phyloP scores from a whole-genome alignment of 2,797 vertebrate genomes.

The Mastacembelus armatus region DNA sequence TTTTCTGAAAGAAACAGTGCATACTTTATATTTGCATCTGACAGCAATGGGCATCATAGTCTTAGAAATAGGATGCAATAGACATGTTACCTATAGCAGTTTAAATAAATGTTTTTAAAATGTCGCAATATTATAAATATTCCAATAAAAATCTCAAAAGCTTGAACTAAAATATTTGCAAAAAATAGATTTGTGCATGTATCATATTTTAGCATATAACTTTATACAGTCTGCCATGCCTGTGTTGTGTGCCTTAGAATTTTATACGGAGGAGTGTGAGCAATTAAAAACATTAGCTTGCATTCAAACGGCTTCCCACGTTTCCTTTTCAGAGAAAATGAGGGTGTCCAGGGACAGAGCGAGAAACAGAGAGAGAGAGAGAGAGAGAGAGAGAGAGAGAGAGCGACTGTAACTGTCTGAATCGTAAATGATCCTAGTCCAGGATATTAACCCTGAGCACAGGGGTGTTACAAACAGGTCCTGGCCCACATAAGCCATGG shows the following conservation, averaged over 20 bases:
- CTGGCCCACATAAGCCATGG: constrained; percentile 63
- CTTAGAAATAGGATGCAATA: too few species aligned
- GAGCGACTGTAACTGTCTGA: neutral
- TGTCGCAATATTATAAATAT: too few species aligned
- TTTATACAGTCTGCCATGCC: neutral
- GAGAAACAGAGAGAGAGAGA: too few species aligned
- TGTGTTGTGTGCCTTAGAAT: neutral
- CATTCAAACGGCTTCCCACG: constrained; percentile 18
- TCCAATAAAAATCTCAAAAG: too few species aligned
- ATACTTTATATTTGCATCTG: too few species aligned
- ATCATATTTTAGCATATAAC: too few species aligned
- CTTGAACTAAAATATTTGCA: neutral
- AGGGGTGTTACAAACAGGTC: constrained; percentile 51
- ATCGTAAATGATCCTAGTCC: constrained; percentile 40
- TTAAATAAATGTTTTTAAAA: too few species aligned
- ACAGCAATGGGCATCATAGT: too few species aligned
- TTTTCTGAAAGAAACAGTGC: too few species aligned
- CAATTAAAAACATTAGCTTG: constrained; percentile 13
- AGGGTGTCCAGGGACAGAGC: constrained; percentile 5
- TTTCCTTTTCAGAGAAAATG: constrained; percentile 28
- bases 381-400: neutral
- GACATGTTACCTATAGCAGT: too few species aligned
- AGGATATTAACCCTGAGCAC: constrained; percentile 45
- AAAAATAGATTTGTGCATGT: too few species aligned
- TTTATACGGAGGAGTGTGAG: constrained; percentile 1